Evolutionary conservation across 2,888 invertebrate species (phyloP).

Genomic region (Zootermopsis nevadensis): DNA sequence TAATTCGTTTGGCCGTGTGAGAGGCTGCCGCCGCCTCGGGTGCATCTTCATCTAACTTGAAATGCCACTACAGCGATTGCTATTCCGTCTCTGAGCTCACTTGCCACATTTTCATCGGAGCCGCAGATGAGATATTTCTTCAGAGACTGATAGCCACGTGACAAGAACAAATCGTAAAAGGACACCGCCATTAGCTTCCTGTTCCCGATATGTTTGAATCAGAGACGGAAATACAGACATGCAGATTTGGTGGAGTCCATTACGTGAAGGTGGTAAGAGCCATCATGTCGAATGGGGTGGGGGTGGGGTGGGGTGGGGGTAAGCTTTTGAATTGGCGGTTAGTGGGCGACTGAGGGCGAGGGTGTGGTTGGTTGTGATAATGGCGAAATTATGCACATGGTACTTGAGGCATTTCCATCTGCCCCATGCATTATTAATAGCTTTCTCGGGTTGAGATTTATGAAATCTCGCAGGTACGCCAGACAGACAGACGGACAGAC

Average conservation of each 20-base stretch:
- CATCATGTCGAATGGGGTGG: background rate
- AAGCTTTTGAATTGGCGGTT: conserved; percentile 18
- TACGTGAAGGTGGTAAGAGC: conserved; percentile 30
- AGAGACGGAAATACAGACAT: background rate
- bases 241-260: conserved; percentile 31
- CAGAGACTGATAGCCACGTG: background rate
- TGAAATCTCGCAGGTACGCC: conserved; percentile 37
- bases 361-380: conserved; percentile 38
- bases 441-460: conserved; percentile 42
- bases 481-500: background rate
- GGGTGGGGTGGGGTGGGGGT: conserved; percentile 20
- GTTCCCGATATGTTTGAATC: background rate
- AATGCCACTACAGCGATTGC: too few relatives aligned
- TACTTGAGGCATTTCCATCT: conserved; percentile 41
- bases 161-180: conserved; percentile 4
- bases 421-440: conserved; percentile 46
- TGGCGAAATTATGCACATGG: conserved; percentile 49
- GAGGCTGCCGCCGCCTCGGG: too few relatives aligned
- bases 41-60: too few relatives aligned
- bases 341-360: background rate
- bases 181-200: background rate
- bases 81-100: too few relatives aligned
- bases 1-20: too few relatives aligned
- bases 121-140: too few relatives aligned
- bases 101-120: too few relatives aligned